Evolutionary conservation across 2,888 invertebrate species (phyloP), one percentile per base, ranked within the genome.

Genomic region (Drosophila testacea): DNA sequence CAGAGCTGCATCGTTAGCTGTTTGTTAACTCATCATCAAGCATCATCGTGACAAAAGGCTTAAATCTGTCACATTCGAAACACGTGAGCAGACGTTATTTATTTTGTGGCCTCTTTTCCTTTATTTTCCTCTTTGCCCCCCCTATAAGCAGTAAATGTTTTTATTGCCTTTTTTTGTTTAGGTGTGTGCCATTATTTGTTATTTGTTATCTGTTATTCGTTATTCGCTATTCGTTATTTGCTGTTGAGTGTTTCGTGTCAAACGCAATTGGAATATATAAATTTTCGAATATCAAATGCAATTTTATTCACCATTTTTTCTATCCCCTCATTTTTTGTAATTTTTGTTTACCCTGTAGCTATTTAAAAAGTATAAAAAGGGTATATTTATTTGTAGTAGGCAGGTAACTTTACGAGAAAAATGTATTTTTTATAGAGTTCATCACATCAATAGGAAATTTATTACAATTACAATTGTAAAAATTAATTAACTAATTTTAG

Each of bases 31-130:
- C 81, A 88, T 88, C 89, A 83, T 83, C 89, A 81, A 42, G 57
- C 75, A 81, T 74, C 88, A 81, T 74, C 85, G 88, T 85, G 88
- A 85, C 89, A 88, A 88, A 89, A 79, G 85, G 89, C 85, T 85
- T 77, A 89, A 85, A 85, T 85, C 86, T 85, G 89, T 85, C 85
- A 85, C 88, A 85, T 83, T 86, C 89, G 75, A 72, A 86, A 87
- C 83, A 83, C 83, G 89, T 83, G 83, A 86, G 81, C 66, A 59
- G 66, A 70, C 87, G 86, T 83, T 81, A 83, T 83, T 83, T 83
- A 87, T 83, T 78, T 83, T 88, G 89, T 56, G 73, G 81, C 55
- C 51, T 69, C 64, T 42, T 66, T 44, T 36, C 13, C 42, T 28
- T 0, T 48, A 39, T 9, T 28, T 32, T 36, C 46, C 46, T 22